Evolutionary conservation across 1,140 invertebrate genomes (phyloP), one percentile per base, ranked within the genome.

Genomic region (Pomacea maculata): DNA sequence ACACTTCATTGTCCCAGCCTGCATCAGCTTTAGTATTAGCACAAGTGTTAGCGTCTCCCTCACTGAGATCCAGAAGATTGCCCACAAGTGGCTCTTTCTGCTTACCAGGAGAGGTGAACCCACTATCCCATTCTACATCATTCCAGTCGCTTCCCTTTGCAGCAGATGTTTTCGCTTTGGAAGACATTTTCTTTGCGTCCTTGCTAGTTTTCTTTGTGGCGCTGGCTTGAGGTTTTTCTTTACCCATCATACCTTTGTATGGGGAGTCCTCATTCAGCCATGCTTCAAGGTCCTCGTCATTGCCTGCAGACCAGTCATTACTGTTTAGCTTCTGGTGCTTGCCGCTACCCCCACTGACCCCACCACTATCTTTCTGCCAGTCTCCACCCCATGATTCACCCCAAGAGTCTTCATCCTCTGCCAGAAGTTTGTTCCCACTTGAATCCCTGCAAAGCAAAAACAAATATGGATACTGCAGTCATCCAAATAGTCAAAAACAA

Each of bases 1-100:
- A 89, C 12, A 89, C 88, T 15, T 89, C 88, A 84, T 89, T 89
- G 83, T 89, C 88, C 88, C 88, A 89, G 6, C 88, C 88, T 34
- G 77, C 68, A 11, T 57, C 17, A 52, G 77, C 67, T 34, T 68
- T 68, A 14, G 57, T 15, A 25, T 15, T 64, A 54, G 82, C 73
- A 54, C 76, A 25, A n/a, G 75, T 64, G 17, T 80, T 65, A 67
- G 72, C 52, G 21, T 86, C 86, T n/a, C 83, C 80, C n/a, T 84
- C 85, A 76, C 85, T 83, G 29, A 89, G 79, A 81, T 89, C 88
- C 64, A 89, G 68, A 29, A 89, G 82, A 80, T 89, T 88, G 14
- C 88, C 88, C 52, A 89, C 88, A 63, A 88, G 81, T 68, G 88
- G 88, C 64, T 89, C 82, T 57, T 87, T 88, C 83, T 88, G 85